Percentiles rank a stretch among this genome's conserved stretches.
Evolutionary conservation across 1,140 invertebrate genomes (phyloP).

Genomic region (Potamilus streckersoni): DNA sequence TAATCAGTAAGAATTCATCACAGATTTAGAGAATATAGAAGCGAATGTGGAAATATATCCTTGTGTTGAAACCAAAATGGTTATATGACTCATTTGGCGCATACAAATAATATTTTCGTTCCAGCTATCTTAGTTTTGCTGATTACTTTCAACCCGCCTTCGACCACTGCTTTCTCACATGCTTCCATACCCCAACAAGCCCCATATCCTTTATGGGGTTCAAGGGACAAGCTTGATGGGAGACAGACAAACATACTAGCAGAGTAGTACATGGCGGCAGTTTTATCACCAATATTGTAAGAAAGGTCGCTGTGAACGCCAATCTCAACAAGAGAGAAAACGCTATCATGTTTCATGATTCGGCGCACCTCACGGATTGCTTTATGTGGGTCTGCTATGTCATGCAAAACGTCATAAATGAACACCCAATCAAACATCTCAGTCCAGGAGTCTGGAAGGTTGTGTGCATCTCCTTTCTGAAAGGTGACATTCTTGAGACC

Average conservation of each 20-base stretch:
- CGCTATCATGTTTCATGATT: conserved; percentile 33
- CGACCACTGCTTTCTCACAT: conserved; percentile 17
- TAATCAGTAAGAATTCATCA: too few species aligned
- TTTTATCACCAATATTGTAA: conserved; percentile 36
- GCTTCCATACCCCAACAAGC: conserved; percentile 30
- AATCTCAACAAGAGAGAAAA: conserved; percentile 34
- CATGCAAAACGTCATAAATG: conserved; percentile 36
- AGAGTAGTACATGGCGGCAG: conserved; percentile 48
- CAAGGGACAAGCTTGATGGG: conserved; percentile 26
- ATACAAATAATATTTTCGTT: too few species aligned
- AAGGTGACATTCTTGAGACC: conserved; percentile 32
- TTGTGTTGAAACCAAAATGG: too few species aligned
- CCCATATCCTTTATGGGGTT: conserved; percentile 27
- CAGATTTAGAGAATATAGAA: too few species aligned
- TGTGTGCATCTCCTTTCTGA: conserved; percentile 21
- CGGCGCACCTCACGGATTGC: conserved; percentile 29
- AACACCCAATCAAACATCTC: conserved; percentile 35
- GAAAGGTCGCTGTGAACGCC: conserved; percentile 27
- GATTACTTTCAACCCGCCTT: conserved; percentile 12
- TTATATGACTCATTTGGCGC: too few species aligned
- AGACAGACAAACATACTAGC: conserved; percentile 35
- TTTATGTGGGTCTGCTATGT: conserved; percentile 35
- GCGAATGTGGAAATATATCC: too few species aligned
- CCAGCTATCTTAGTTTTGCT: too few species aligned
- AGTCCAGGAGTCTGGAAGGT: conserved; percentile 26